Base-by-base conservation (phyloP, 2,113 vertebrate genomes). In the Tauraco erythrolophus region DNA sequence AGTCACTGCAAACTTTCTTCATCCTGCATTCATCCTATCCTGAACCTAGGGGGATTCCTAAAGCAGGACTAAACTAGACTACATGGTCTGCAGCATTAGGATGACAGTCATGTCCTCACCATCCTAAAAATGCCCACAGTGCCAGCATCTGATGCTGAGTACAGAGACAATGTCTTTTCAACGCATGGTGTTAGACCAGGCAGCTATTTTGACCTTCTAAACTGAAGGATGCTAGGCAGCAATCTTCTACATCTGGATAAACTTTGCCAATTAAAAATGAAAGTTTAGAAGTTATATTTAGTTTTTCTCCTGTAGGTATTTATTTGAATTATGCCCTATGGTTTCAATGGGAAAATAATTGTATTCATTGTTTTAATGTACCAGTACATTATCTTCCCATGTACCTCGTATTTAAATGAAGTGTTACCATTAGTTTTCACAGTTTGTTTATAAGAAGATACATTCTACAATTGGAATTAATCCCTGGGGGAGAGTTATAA, bases 391-490 rank as follows among this genome's bases (percentile, higher is more conserved):
- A 93, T 45, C 31, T 96, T 97, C 92, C 90, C 66, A 87, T 77
- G 58, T 88, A 96, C 9, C 46, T 87, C 41, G 12, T 95, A 96
- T 79, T 77, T 57, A 93, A 89, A 97, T 97, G 65, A 96, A 95
- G 96, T 94, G 70, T 70, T 97, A 86, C 19, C 39, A 93, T 94
- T 81, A 64, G 87, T 92, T 97, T 97, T 84, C 90, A 79, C 78
- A 89, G 81, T 89, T 92, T 92, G 58, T 96, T 97, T 96, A 48
- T 77, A 84, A 88, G 91, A 95, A 96, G 93, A 86, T 83, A 88
- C 72, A 58, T 58, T 93, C 43, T 62, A 95, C 64, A 96, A 60
- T 2, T 95, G 43, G 96, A 97, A 97, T 89, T 89, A 72, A 69
- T 95, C 48, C 84, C 64, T 68, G n/a, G 51, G 19, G 56, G 70